Evolutionary conservation across 2,888 invertebrate species (phyloP).

Genomic region (Julus scanicus): DNA sequence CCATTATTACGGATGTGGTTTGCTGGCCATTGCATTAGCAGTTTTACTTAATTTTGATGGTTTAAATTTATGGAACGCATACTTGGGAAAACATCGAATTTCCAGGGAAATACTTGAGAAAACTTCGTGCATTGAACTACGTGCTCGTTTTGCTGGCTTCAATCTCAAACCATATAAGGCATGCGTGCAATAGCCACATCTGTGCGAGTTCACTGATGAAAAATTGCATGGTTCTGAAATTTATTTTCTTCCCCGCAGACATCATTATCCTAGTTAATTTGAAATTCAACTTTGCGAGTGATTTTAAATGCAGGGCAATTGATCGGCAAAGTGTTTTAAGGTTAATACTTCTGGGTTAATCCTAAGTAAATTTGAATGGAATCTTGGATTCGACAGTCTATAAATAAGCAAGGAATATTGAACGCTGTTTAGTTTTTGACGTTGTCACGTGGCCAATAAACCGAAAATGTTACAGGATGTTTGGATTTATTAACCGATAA

Average conservation of each 20-base stretch:
- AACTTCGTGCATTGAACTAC: background rate
- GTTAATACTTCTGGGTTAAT: background rate
- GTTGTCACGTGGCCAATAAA: background rate
- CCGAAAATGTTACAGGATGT: background rate
- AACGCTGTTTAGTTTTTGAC: background rate
- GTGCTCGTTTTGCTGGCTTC: background rate
- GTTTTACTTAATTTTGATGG: background rate
- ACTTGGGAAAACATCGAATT: too few relatives aligned
- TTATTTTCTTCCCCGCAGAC: background rate
- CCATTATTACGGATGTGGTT: background rate
- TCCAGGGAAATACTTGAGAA: background rate
- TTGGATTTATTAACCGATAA: slow-evolving; percentile 17
- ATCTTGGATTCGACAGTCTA: too few relatives aligned
- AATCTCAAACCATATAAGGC: background rate
- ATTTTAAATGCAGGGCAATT: background rate
- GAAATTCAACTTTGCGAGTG: background rate
- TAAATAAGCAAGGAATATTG: too few relatives aligned
- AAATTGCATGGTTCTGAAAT: background rate
- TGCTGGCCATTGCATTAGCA: background rate
- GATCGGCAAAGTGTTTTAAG: background rate
- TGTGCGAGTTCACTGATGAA: background rate
- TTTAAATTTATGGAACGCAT: background rate
- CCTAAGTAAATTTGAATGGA: background rate
- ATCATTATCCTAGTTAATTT: slow-evolving; percentile 10
- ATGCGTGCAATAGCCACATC: too few relatives aligned